phyloP scores from a whole-genome alignment of 2,113 vertebrate species.

The Lutjanus erythropterus region DNA sequence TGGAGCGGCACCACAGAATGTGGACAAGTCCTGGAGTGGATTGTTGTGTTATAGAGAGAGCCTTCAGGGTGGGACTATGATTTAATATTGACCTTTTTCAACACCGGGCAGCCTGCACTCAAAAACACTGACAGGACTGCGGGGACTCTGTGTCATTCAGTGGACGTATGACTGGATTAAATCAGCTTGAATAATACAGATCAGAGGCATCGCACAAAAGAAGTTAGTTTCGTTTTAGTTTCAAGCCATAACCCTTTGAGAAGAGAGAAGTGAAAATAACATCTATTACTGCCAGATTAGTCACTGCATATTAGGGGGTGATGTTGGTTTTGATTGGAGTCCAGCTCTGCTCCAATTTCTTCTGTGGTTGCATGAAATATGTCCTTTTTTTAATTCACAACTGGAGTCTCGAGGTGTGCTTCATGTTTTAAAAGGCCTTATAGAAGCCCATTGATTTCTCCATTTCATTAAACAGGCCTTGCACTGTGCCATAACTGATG shows the following conservation, averaged over 20 bases:
- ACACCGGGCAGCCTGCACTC: constrained; percentile 30
- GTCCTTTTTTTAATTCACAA: constrained; percentile 66
- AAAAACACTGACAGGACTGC: constrained; percentile 55
- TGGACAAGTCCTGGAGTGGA: constrained; percentile 60
- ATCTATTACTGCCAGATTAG: constrained; percentile 74
- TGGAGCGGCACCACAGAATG: constrained; percentile 53
- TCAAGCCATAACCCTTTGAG: constrained; percentile 38
- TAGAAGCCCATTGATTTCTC: constrained; percentile 73
- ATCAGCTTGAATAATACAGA: constrained; percentile 53
- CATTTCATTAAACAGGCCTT: constrained; percentile 71
- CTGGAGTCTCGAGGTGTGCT: constrained; percentile 50
- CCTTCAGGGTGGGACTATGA: constrained; percentile 58
- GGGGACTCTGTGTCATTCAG: constrained; percentile 54
- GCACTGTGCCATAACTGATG: constrained; percentile 72
- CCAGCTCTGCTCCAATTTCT: constrained; percentile 69
- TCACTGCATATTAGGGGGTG: constrained; percentile 66
- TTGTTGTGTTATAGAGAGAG: constrained; percentile 66
- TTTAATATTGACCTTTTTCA: constrained; percentile 73
- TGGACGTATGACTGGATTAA: constrained; percentile 67
- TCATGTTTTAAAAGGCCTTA: constrained; percentile 58
- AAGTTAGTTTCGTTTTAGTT: constrained; percentile 42
- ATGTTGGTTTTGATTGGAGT: constrained; percentile 75
- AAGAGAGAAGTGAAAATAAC: constrained; percentile 66
- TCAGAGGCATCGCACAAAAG: constrained; percentile 47
- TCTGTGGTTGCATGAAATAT: constrained; percentile 65